phyloP scores from a whole-genome alignment of 2,888 invertebrate species.

The Blastobasis lacticolella region DNA sequence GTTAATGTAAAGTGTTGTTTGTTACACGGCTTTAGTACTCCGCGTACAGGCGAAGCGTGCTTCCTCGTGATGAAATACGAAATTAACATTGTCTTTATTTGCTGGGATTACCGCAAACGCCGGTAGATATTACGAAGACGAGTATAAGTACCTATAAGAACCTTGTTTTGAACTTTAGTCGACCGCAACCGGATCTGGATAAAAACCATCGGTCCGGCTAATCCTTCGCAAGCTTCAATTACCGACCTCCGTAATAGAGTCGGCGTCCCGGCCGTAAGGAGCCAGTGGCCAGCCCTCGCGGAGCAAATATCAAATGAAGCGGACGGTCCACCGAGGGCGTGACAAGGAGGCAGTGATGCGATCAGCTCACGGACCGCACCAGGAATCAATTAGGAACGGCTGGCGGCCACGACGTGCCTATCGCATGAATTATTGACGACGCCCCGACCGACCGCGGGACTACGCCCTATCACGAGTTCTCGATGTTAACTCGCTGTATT shows the following conservation, averaged over 20 bases:
- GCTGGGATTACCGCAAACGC: too few relatives aligned
- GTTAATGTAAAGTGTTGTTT: slow-evolving; percentile 12
- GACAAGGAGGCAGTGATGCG: slow-evolving; percentile 68
- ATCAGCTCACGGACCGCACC: slow-evolving; percentile 62
- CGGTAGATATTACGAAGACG: too few relatives aligned
- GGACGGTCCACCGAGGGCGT: slow-evolving; percentile 56
- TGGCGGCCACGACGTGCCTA: slow-evolving; percentile 64
- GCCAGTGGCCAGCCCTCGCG: slow-evolving; percentile 24
- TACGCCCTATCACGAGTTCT: slow-evolving; percentile 34
- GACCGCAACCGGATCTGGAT: too few relatives aligned
- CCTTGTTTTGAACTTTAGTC: too few relatives aligned
- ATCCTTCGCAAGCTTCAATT: too few relatives aligned
- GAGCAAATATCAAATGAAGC: slow-evolving; percentile 64
- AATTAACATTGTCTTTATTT: too few relatives aligned
- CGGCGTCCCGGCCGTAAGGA: too few relatives aligned
- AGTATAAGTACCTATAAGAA: too few relatives aligned
- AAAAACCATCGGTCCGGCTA: too few relatives aligned
- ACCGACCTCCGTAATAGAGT: too few relatives aligned
- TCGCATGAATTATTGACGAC: slow-evolving; percentile 70
- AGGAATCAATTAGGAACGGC: slow-evolving; percentile 72
- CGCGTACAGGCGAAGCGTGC: too few relatives aligned
- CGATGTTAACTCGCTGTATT: slow-evolving; percentile 30
- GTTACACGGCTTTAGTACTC: neutral
- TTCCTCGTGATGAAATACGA: too few relatives aligned
- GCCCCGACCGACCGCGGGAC: slow-evolving; percentile 37